Percentiles rank a stretch among this genome's conserved stretches.
These are phyloP conservation scores for Tachina grossa DNA, from an alignment of 2,888 invertebrate genomes.

Conservation along the genomic window DNA sequence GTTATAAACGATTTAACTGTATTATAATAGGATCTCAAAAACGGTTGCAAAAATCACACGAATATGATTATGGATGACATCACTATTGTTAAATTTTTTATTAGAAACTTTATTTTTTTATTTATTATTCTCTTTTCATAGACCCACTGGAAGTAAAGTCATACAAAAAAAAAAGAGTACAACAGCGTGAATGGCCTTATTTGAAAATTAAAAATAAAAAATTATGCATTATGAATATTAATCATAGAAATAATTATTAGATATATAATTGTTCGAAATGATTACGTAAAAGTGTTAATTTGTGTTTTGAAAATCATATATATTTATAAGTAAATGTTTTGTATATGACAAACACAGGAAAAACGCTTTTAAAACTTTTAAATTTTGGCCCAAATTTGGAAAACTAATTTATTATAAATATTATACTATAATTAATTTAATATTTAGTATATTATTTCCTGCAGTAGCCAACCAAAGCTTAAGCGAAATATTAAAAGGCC, in stretches of 20 bases:
- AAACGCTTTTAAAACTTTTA: too few relatives aligned
- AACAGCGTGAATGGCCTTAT: conserved; percentile 43
- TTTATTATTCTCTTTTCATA: background rate
- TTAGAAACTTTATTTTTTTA: conserved; percentile 7
- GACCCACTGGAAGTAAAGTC: background rate
- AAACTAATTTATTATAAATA: too few relatives aligned
- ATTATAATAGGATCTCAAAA: conserved; percentile 51
- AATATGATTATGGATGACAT: conserved; percentile 43
- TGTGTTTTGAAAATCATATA: background rate
- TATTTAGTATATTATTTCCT: too few relatives aligned
- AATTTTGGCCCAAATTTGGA: too few relatives aligned
- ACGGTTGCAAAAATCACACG: conserved; percentile 22
- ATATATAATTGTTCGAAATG: conserved; percentile 3
- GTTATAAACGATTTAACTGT: conserved; percentile 36
- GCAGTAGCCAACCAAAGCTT: too few relatives aligned
- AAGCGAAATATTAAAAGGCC: too few relatives aligned
- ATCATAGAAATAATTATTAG: conserved; percentile 12
- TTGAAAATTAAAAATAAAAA: background rate
- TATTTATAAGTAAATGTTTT: too few relatives aligned
- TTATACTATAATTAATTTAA: too few relatives aligned
- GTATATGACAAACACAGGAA: too few relatives aligned
- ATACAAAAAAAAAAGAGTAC: background rate
- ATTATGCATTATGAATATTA: conserved; percentile 44
- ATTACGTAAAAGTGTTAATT: background rate
- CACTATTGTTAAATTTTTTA: conserved; percentile 42